Conservation (phyloP, 2,113 vertebrate genomes). For the Patagioenas fasciata region DNA sequence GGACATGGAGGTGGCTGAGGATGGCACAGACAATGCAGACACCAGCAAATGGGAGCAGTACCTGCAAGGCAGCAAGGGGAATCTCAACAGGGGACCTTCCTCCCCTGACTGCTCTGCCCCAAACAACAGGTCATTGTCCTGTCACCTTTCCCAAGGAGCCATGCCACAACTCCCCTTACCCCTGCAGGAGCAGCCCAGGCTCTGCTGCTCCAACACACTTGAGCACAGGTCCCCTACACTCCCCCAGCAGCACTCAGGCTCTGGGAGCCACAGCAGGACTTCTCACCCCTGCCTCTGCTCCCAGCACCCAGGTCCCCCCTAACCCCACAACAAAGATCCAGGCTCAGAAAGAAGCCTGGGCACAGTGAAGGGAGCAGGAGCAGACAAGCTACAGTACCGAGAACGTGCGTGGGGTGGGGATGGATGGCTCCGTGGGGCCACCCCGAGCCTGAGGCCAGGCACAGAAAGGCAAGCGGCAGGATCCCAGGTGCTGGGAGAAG, state of each 20-base stretch:
- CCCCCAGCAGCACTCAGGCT: not conserved
- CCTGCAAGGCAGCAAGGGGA: constrained; percentile 50
- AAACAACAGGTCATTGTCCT: not conserved
- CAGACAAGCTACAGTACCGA: constrained; percentile 70
- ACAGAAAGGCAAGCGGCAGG: constrained; percentile 62
- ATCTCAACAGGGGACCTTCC: not conserved
- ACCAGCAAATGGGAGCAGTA: constrained; percentile 75
- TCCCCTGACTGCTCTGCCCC: not conserved
- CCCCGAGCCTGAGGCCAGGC: not conserved
- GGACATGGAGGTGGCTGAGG: constrained; percentile 39
- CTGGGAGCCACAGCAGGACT: not conserved
- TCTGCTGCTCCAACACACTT: not conserved
- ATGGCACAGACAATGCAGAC: constrained; percentile 74
- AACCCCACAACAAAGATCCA: not conserved
- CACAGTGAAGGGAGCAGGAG: accelerated
- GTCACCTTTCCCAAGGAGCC: not conserved
- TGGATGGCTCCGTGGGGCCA: not conserved
- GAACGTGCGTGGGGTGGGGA: constrained; percentile 71
- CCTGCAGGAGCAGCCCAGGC: not conserved
- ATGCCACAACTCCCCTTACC: not conserved
- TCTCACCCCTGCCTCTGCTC: not conserved
- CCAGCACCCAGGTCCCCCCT: not conserved
- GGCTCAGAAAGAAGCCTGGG: not conserved
- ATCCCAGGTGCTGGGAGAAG: constrained; percentile 81
- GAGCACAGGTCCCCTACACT: accelerated